These are phyloP conservation scores for Zapus hudsonius DNA, from an alignment of 2,113 vertebrate species.

Conservation along the genomic window DNA sequence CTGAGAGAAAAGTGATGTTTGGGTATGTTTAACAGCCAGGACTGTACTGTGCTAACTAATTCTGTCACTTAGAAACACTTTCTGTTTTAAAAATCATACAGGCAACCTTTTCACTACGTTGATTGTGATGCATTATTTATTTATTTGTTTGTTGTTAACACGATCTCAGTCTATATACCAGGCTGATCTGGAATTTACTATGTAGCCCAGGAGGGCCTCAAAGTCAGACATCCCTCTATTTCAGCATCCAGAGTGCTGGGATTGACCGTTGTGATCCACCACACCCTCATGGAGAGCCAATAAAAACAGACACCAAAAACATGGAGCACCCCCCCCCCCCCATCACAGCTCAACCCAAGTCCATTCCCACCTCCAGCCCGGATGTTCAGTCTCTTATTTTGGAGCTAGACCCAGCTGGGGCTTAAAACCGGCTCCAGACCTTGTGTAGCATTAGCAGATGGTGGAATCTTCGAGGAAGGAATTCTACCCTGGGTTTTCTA, in stretches of 20 bases:
- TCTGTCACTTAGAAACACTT: neutral
- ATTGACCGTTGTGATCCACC: neutral
- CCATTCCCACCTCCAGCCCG: conserved; percentile 34
- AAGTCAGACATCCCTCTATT: neutral
- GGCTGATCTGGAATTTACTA: neutral
- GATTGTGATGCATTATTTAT: conserved; percentile 17
- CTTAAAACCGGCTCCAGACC: conserved; percentile 69
- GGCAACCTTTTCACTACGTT: neutral
- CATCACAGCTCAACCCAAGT: neutral
- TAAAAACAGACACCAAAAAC: neutral
- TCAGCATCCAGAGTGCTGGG: neutral
- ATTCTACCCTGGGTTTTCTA: conserved; percentile 52
- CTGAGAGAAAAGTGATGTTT: neutral
- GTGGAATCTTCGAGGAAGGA: conserved; percentile 64
- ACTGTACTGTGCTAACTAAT: neutral
- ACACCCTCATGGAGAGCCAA: neutral
- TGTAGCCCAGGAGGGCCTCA: neutral
- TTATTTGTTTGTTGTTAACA: neutral
- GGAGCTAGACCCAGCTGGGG: conserved; percentile 68
- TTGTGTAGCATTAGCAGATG: conserved; percentile 66
- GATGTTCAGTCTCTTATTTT: conserved; percentile 68
- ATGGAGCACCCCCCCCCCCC: neutral
- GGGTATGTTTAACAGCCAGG: neutral
- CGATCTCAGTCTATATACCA: neutral
- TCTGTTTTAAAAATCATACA: neutral